These are phyloP conservation scores for Thunnus thynnus DNA, from an alignment of 2,113 vertebrate species.

Conservation along the genomic window DNA sequence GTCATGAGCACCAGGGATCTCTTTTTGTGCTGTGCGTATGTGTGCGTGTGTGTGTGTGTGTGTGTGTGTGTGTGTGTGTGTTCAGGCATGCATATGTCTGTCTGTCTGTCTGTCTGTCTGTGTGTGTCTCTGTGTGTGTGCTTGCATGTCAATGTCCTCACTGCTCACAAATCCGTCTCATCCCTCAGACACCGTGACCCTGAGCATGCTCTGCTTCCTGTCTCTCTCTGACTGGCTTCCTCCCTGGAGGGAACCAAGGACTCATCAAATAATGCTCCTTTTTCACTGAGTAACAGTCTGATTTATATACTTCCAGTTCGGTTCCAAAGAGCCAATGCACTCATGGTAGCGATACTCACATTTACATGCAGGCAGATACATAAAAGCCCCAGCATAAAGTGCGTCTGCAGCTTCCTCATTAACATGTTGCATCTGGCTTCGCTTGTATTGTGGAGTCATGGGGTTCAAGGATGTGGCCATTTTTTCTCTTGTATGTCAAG, in stretches of 20 bases:
- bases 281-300: conserved; percentile 63
- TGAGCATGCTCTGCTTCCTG: conserved; percentile 78
- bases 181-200: conserved; percentile 80
- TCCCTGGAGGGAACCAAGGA: conserved; percentile 73
- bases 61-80: conserved; percentile 11
- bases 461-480: conserved; percentile 54
- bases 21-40: conserved; percentile 36
- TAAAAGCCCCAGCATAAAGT: conserved; percentile 9
- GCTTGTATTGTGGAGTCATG: conserved; percentile 2
- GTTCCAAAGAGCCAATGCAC: conserved; percentile 37
- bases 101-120: neutral
- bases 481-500: conserved; percentile 45
- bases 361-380: conserved; percentile 23
- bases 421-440: conserved; percentile 47
- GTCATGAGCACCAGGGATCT: conserved; percentile 74
- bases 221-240: conserved; percentile 77
- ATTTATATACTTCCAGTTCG: conserved; percentile 68
- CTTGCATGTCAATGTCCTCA: conserved; percentile 75
- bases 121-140: conserved; percentile 23
- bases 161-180: conserved; percentile 76
- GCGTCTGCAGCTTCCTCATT: conserved; percentile 46
- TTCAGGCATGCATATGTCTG: neutral
- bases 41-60: neutral
- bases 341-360: conserved; percentile 26
- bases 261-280: conserved; percentile 75